Base-by-base conservation (phyloP, 2,888 invertebrate genomes). In the Dynastes tityus region DNA sequence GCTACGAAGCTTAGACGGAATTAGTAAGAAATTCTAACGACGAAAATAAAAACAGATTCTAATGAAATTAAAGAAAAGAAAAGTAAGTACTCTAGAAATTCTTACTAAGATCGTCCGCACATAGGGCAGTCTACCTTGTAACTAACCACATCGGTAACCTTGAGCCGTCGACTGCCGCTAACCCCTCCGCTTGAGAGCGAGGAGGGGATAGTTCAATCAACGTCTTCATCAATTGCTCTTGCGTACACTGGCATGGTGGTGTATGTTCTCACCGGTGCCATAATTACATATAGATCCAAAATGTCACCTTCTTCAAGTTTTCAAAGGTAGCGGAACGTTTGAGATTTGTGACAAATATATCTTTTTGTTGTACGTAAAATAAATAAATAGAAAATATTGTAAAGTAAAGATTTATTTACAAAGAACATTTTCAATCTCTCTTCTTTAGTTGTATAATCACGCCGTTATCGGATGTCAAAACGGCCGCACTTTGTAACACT, bases 401-500 rank as follows among this genome's bases (percentile, higher is more conserved):
- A 16, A n/a, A 55, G 37, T 40, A 63, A 49, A 70, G 73, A 61
- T 8, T 67, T 13, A n/a, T 13, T n/a, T 4, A 13, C n/a, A 53
- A 65, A 65, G 16, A 45, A 68, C n/a, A 45, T 22, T 40, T 85
- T 71, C 22, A 22, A 55, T 55, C 8, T 73, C 67, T 78, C 77
- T 51, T 77, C 74, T 58, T 73, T 67, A 80, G 16, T 80, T 88
- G 87, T 40, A 91, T 84, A 68, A 87, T 82, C 0, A 91, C 87
- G 0, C 89, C 89, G 82, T 88, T 89, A 2, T 86, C 85, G 0
- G 90, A 89, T 80, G 90, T 88, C 0, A 91, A 83, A 1, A 90
- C 89, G 1, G 91, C 84, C 13, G 90, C 89, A 0, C 88, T 85
- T 3, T 88, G 86, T 11, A 91, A 79, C 58, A 87, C 82, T 0